These are phyloP conservation scores for Anolis apletophallus DNA, from an alignment of 2,797 vertebrate species.

Conservation along the genomic window DNA sequence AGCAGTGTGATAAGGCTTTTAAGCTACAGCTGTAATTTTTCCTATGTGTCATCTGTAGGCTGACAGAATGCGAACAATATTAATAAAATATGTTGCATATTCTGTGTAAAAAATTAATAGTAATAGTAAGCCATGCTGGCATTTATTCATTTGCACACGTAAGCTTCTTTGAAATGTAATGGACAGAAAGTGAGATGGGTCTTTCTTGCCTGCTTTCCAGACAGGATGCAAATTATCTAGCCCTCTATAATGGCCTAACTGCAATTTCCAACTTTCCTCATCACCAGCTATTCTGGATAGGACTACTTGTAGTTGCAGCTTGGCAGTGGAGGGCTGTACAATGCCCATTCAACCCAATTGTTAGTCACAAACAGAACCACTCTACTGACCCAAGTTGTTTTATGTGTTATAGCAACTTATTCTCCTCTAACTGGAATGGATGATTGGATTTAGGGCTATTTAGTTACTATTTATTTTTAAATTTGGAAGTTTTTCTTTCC, in stretches of 20 bases:
- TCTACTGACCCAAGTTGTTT: too few relatives aligned
- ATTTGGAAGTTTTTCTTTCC: background rate
- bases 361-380: too few relatives aligned
- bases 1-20: background rate
- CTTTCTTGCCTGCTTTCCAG: background rate
- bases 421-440: too few relatives aligned
- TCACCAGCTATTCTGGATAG: background rate
- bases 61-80: background rate
- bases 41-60: background rate
- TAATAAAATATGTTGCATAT: conserved; percentile 1
- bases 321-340: too few relatives aligned
- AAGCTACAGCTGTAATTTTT: background rate
- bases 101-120: background rate
- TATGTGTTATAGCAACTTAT: too few relatives aligned
- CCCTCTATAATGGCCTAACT: background rate
- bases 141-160: background rate
- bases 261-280: background rate
- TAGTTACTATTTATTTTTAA: background rate
- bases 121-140: background rate
- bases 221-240: background rate
- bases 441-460: too few relatives aligned
- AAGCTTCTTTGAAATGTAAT: background rate
- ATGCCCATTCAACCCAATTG: too few relatives aligned
- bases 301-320: background rate
- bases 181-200: background rate